Conservation (phyloP, 2,797 vertebrate species). For the Chaenodraco wilsoni region DNA sequence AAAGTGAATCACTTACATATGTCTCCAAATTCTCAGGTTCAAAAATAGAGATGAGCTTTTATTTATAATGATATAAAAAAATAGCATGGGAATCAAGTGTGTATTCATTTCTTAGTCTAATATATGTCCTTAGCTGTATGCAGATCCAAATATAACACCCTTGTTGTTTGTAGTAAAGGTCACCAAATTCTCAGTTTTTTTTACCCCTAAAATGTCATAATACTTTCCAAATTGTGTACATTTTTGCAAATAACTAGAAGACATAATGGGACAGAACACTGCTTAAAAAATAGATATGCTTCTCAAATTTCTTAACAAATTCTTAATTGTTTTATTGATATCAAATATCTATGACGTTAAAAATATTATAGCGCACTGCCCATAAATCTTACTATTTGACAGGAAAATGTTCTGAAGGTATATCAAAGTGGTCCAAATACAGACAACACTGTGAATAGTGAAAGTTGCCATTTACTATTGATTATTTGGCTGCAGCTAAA, state of each 20-base stretch:
- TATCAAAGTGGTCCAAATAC: neutral
- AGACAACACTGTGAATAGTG: neutral
- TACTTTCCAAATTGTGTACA: neutral
- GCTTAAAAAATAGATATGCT: neutral
- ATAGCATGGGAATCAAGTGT: neutral
- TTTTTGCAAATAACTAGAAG: neutral
- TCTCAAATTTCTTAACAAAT: neutral
- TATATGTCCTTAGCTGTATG: neutral
- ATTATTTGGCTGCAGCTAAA: neutral
- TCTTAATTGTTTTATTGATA: neutral
- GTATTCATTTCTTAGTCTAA: neutral
- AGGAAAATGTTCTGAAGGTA: neutral
- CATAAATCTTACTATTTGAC: neutral
- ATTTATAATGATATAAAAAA: neutral
- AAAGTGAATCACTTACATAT: conserved; percentile 22
- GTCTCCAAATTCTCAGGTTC: conserved; percentile 11
- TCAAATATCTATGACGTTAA: neutral
- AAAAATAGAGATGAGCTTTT: conserved; percentile 8
- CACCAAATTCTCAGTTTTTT: neutral
- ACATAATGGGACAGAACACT: neutral
- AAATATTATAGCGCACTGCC: too few relatives aligned
- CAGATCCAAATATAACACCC: conserved; percentile 1
- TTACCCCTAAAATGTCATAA: neutral
- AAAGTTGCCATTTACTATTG: too few relatives aligned
- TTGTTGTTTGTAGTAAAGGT: neutral